Percentiles rank a stretch among this genome's conserved stretches.
Conservation (phyloP, 2,888 invertebrate species). For the Kuschelorhynchus macadamiae region DNA sequence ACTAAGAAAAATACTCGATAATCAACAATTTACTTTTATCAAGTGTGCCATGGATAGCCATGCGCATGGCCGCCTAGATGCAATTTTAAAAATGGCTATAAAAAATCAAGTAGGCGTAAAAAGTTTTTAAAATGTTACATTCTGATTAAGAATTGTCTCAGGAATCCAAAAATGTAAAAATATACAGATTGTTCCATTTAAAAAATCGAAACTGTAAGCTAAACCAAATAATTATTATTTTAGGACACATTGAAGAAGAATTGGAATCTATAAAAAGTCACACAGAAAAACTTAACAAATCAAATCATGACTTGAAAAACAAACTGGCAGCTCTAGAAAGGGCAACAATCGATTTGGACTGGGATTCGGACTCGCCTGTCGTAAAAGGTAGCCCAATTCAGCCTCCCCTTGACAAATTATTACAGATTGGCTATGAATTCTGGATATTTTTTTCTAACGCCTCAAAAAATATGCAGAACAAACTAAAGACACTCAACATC, state of each 20-base stretch:
- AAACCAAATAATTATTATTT: too few species aligned
- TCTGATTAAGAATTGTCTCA: too few species aligned
- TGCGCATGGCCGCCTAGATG: too few species aligned
- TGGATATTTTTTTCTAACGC: conserved; percentile 58
- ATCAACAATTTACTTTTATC: too few species aligned
- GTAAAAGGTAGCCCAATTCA: conserved; percentile 63
- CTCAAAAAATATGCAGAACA: conserved; percentile 57
- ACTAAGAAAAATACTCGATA: too few species aligned
- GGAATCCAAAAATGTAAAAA: too few species aligned
- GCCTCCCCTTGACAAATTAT: conserved; percentile 61
- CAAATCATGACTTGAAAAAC: conserved; percentile 61
- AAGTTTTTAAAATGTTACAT: too few species aligned
- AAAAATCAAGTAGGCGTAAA: too few species aligned
- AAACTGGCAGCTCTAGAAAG: conserved; percentile 59
- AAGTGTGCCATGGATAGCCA: too few species aligned
- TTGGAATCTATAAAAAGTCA: conserved; percentile 21
- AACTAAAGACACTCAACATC: conserved; percentile 57
- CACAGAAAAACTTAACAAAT: conserved; percentile 55
- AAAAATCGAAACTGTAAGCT: too few species aligned
- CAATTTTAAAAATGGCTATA: too few species aligned
- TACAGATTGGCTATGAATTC: conserved; percentile 61
- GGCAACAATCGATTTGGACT: conserved; percentile 61
- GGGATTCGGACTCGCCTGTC: conserved; percentile 58
- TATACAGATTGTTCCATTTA: too few species aligned
- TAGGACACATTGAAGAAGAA: conserved; percentile 65